Evolutionary conservation across 2,888 invertebrate genomes (phyloP).

Genomic region (Ormyrus thymus): DNA sequence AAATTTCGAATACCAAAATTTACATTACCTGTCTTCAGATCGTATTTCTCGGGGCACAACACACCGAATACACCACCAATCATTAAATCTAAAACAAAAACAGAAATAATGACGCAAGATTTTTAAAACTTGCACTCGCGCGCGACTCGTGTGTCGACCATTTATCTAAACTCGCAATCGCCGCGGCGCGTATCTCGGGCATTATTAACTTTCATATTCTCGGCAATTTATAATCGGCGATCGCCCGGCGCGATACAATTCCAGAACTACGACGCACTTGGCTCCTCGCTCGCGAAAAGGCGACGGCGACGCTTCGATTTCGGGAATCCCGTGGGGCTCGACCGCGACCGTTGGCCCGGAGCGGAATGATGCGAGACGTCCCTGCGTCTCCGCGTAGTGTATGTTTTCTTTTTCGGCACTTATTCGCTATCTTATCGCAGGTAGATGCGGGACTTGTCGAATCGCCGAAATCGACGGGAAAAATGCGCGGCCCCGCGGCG

Average conservation of each 20-base stretch:
- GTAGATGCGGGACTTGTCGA: conserved; percentile 58
- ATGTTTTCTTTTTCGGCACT: conserved; percentile 49
- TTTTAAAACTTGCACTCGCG: conserved; percentile 29
- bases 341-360: neutral
- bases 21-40: no score
- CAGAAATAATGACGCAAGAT: conserved; percentile 42
- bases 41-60: no score
- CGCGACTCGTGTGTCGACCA: neutral
- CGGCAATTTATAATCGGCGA: neutral
- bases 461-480: conserved; percentile 59
- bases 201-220: conserved; percentile 34
- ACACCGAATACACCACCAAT: neutral
- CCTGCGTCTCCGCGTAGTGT: conserved; percentile 56
- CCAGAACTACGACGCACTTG: conserved; percentile 3
- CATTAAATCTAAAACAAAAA: conserved; percentile 7
- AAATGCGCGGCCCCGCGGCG: conserved; percentile 31
- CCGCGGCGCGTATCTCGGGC: neutral
- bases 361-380: conserved; percentile 4
- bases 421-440: conserved; percentile 66
- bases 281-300: neutral
- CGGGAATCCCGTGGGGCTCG: neutral
- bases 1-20: no score
- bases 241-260: neutral
- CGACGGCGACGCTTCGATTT: neutral
- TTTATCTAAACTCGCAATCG: conserved; percentile 15